Base-by-base conservation (phyloP, 2,888 invertebrate species). In the Drosophila borborema region DNA sequence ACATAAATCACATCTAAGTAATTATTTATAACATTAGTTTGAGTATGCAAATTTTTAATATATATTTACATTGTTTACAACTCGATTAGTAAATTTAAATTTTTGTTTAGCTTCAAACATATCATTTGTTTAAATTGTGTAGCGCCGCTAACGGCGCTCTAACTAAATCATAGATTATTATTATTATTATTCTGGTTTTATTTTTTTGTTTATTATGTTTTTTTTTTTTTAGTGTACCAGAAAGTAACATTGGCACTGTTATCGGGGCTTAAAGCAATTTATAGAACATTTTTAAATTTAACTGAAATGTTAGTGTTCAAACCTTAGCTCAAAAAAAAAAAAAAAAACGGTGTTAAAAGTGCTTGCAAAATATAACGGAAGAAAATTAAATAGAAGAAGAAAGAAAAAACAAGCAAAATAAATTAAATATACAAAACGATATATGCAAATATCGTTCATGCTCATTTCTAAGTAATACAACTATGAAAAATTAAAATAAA, bases 241-340 rank as follows among this genome's bases (percentile, higher is more conserved):
- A 53, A 54, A 66, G 72, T 63, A 68, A 67, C 55, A 68, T 79
- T 72, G 76, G 88, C 85, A 88, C 85, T 85, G 88, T 72, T 72
- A 53, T 51, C 51, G 56, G 64, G 73, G 76, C 72, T 65, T 72
- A 55, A 75, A 77, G 82, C 74, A 90, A 86, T 86, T 89, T 70
- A 76, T 86, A 88, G 77, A 82, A 76, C 90, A 89, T 85, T 86
- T 81, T 86, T 74, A 56, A 75, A 54, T 20, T 40, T n/a, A 82
- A 61, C 45, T 28, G 71, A 88, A 86, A 77, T 90, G 86, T 88
- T 86, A 88, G 90, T 86, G 86, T 88, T 86, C 86, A 86, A 88
- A 88, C 63, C 72, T 80, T 88, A 73, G 90, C 90, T 80, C 85
- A 70, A 70, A 79, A 23, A 23, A 23, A 23, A 23, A 23, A 23